Evolutionary conservation across 92 coral and sea anemone genomes (phyloP).

Genomic region (Galaxea fascicularis): DNA sequence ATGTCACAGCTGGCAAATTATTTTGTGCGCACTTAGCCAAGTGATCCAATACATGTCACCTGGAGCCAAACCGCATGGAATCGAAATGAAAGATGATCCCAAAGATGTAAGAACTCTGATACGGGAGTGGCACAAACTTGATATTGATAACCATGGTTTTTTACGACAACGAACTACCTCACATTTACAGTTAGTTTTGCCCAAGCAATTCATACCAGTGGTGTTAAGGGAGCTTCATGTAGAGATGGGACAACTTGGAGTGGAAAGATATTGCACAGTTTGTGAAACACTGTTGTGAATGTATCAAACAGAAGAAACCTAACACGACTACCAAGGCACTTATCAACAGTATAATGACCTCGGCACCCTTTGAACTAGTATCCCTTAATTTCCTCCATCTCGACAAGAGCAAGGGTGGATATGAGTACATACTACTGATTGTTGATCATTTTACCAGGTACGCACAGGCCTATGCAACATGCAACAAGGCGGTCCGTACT

Average conservation of each 20-base stretch:
- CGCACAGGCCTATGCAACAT: conserved; percentile 64
- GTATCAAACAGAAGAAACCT: conserved; percentile 50
- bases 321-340: conserved; percentile 23
- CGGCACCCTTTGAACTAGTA: conserved; percentile 52
- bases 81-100: conserved; percentile 26
- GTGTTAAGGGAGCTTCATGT: conserved; percentile 54
- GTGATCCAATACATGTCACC: conserved; percentile 23
- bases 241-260: conserved; percentile 59
- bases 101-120: conserved; percentile 7
- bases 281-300: conserved; percentile 39
- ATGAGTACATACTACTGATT: conserved; percentile 55
- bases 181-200: conserved; percentile 37
- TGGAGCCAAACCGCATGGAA: conserved; percentile 5
- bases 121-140: conserved; percentile 41
- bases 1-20: too few relatives aligned
- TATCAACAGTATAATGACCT: conserved; percentile 25
- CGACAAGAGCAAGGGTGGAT: conserved; percentile 49
- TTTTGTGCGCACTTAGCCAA: too few relatives aligned
- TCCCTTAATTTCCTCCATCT: conserved; percentile 66
- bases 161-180: conserved; percentile 26
- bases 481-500: conserved; percentile 39
- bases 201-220: conserved; percentile 16
- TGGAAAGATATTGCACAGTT: conserved; percentile 53
- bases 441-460: conserved; percentile 61
- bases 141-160: conserved; percentile 32